These are phyloP conservation scores for Oophaga pumilio DNA, from an alignment of 2,113 vertebrate species.

Conservation along the genomic window DNA sequence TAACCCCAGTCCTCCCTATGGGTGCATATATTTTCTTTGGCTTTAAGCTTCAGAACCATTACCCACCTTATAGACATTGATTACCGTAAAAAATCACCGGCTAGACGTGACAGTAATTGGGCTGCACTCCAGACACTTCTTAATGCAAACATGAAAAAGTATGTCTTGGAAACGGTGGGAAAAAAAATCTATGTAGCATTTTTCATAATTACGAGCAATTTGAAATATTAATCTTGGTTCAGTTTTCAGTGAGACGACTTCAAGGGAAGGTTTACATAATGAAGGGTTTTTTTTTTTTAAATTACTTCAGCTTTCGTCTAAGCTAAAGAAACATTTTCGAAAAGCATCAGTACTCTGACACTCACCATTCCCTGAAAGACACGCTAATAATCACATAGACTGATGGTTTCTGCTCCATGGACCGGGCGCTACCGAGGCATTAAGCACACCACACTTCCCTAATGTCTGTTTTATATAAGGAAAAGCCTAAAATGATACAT, in stretches of 20 bases:
- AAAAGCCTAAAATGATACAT: not conserved
- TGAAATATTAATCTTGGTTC: conserved; percentile 51
- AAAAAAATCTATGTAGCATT: conserved; percentile 22
- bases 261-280: conserved; percentile 23
- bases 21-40: not conserved
- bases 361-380: conserved; percentile 2
- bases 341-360: conserved; percentile 26
- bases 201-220: conserved; percentile 47
- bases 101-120: conserved; percentile 35
- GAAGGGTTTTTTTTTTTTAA: conserved; percentile 10
- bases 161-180: conserved; percentile 8
- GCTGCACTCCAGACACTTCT: conserved; percentile 6
- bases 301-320: conserved; percentile 11
- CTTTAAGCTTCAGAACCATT: not conserved
- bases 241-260: conserved; percentile 23
- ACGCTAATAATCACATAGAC: conserved; percentile 18
- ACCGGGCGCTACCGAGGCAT: not conserved
- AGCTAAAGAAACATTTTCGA: conserved; percentile 38
- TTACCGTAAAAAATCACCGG: not conserved
- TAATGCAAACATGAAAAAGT: conserved; percentile 40
- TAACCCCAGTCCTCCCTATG: not conserved
- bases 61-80: not conserved
- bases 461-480: not conserved
- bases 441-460: not conserved
- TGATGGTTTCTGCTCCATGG: conserved; percentile 1